Evolutionary conservation across 1,140 invertebrate genomes (phyloP), one percentile per base, ranked within the genome.

Genomic region (Tribolium castaneum): DNA sequence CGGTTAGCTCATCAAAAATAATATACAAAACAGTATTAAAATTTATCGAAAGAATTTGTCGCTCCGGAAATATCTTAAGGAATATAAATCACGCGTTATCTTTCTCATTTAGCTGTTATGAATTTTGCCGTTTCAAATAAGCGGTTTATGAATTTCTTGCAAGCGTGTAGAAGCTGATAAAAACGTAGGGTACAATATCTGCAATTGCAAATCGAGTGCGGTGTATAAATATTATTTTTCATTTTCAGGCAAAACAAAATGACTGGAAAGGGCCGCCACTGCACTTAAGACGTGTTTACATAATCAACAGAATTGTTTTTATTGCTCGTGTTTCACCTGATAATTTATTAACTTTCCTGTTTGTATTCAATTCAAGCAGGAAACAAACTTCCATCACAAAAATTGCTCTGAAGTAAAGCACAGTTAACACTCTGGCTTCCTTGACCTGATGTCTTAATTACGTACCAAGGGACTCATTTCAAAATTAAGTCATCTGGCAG

Each of bases 271-370:
- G n/a, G 13, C 59, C 7, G 4, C 6, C 7, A 6, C 10, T 66
- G 12, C 30, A 35, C 30, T 35, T 66, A 12, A 34, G 6, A 66
- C 9, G 1, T 39, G 59, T 66, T 66, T 66, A 66, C 30, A 66
- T 12, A 14, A 66, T 66, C 25, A 66, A 66, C 30, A 66, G 30
- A n/a, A 66, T 12, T 66, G 59, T 35, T 66, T 66, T 62, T 62
- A 62, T 62, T 62, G 56, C 56, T 62, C 22, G 13, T 34, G 56
- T 62, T 22, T 62, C 13, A 62, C 56, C 56, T 62, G 56, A 10
- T 62, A 54, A 62, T 62, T 62, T 62, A 62, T 62, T 62, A 62
- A 25, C 56, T 62, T 35, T 35, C 3, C 14, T 66, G 9, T 66
- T 66, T 66, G 59, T 30, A 35, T 66, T 66, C 30, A 66, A 59